These are phyloP conservation scores for Coptodon rendalli DNA, from an alignment of 2,113 vertebrate species.

Conservation along the genomic window DNA sequence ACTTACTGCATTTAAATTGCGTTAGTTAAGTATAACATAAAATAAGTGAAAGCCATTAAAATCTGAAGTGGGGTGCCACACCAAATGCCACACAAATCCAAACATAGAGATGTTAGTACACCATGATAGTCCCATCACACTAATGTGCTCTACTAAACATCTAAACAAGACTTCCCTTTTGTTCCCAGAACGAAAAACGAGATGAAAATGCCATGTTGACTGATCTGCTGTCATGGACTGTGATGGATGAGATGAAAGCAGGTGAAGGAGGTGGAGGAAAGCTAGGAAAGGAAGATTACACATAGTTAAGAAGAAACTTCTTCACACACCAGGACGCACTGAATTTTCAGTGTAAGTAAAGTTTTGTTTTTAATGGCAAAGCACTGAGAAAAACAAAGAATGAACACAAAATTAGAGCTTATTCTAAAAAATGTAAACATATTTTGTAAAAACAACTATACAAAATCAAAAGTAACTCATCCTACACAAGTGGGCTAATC, in stretches of 20 bases:
- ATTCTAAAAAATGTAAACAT: neutral
- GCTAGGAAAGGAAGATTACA: slow-evolving; percentile 26
- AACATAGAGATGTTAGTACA: neutral
- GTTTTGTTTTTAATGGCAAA: slow-evolving; percentile 9
- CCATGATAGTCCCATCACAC: neutral
- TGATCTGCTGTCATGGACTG: slow-evolving; percentile 71
- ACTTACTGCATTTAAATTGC: neutral
- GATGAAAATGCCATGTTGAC: slow-evolving; percentile 93
- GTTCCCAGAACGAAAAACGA: slow-evolving; percentile 97
- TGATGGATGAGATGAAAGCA: slow-evolving; percentile 38
- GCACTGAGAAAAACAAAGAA: slow-evolving; percentile 12
- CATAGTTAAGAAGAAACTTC: slow-evolving; percentile 2
- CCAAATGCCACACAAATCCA: neutral
- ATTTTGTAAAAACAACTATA: neutral
- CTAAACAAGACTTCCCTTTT: slow-evolving; percentile 90
- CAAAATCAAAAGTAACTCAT: neutral
- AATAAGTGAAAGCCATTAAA: neutral
- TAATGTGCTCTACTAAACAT: slow-evolving; percentile 19
- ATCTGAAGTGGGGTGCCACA: neutral
- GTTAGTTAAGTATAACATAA: neutral
- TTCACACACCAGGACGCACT: neutral
- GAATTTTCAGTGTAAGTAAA: neutral
- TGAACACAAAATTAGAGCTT: neutral
- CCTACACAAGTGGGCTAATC: neutral
- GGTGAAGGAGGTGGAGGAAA: slow-evolving; percentile 6